These are phyloP conservation scores for Bombus affinis DNA, from an alignment of 1,140 invertebrate species.

Conservation along the genomic window DNA sequence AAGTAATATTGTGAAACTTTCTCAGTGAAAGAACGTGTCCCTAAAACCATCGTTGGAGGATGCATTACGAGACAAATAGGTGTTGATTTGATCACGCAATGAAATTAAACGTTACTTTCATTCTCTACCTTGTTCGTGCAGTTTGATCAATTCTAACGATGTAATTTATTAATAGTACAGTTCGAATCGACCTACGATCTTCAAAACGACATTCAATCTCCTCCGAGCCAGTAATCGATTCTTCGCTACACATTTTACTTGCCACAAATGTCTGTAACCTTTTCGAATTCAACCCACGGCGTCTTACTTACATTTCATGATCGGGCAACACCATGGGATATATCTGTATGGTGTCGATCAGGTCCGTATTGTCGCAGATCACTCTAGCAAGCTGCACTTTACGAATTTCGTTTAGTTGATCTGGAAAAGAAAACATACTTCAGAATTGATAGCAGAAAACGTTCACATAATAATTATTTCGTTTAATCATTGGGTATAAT, in stretches of 20 bases:
- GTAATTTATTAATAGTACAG: background rate
- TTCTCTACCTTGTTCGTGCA: background rate
- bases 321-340: conserved; percentile 96
- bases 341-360: conserved; percentile 95
- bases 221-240: background rate
- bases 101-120: background rate
- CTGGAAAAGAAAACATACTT: conserved; percentile 77
- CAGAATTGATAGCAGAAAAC: too few relatives aligned
- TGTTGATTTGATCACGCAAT: background rate
- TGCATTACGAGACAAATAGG: background rate
- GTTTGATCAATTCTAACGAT: background rate
- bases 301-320: conserved; percentile 91
- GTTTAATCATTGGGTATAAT: too few relatives aligned
- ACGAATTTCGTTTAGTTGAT: conserved; percentile 95
- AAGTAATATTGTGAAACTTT: background rate
- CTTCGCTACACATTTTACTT: background rate
- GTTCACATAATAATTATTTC: too few relatives aligned
- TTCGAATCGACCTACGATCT: background rate
- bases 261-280: too few relatives aligned
- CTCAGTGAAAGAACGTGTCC: background rate
- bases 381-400: conserved; percentile 93
- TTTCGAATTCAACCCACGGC: too few relatives aligned
- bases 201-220: background rate
- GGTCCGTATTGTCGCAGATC: conserved; percentile 97
- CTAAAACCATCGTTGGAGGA: background rate